phyloP scores from a whole-genome alignment of 2,113 vertebrate genomes.

The Nothocercus julius region DNA sequence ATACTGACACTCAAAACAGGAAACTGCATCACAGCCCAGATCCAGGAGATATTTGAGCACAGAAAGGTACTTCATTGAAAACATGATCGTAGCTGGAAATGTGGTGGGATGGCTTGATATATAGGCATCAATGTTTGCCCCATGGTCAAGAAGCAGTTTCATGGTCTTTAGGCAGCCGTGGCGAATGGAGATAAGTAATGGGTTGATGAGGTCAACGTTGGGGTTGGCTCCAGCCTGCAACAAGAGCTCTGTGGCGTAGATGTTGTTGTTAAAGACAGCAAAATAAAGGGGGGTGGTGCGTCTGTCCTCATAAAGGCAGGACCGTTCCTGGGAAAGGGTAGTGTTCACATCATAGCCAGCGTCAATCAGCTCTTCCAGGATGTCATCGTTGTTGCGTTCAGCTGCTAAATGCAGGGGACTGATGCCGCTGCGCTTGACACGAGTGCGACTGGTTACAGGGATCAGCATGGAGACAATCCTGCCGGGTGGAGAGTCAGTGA shows the following conservation, averaged over 20 bases:
- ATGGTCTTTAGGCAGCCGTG: conserved; percentile 84
- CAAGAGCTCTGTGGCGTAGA: conserved; percentile 81
- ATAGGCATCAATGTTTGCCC: conserved; percentile 84
- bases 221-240: conserved; percentile 88
- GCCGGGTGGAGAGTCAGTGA: neutral
- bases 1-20: conserved; percentile 88
- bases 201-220: conserved; percentile 89
- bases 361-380: conserved; percentile 85
- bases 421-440: conserved; percentile 86
- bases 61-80: conserved; percentile 85
- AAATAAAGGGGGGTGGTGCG: conserved; percentile 90
- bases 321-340: conserved; percentile 82
- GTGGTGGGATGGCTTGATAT: conserved; percentile 83
- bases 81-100: conserved; percentile 90
- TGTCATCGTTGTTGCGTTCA: conserved; percentile 84
- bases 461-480: conserved; percentile 91
- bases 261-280: conserved; percentile 87
- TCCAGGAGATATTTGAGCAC: conserved; percentile 90
- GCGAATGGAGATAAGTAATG: conserved; percentile 90
- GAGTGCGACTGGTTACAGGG: conserved; percentile 83
- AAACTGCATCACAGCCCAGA: conserved; percentile 83
- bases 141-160: conserved; percentile 87
- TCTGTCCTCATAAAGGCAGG: conserved; percentile 89
- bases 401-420: conserved; percentile 93
- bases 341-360: conserved; percentile 90